These are phyloP conservation scores for Eristalis tenax DNA, from an alignment of 2,888 invertebrate species.

Conservation along the genomic window DNA sequence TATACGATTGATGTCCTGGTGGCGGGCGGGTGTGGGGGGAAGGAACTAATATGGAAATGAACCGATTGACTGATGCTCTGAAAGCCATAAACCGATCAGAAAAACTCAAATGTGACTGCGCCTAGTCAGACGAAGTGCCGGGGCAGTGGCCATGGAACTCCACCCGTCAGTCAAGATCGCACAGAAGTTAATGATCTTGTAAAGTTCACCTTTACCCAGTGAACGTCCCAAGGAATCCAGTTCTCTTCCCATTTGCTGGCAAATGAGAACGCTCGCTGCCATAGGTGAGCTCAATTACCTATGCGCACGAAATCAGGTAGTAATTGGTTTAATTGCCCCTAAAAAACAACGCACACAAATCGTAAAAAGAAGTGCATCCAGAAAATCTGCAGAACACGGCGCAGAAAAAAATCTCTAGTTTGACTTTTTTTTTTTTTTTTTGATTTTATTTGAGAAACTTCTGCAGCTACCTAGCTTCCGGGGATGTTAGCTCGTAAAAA, in stretches of 20 bases:
- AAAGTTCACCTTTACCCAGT: background rate
- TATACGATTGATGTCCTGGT: no score
- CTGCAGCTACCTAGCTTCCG: background rate
- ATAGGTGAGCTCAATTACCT: no score
- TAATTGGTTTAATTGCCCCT: background rate
- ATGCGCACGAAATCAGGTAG: background rate
- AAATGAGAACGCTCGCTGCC: background rate
- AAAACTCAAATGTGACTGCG: no score
- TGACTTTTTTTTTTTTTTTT: slow-evolving; percentile 1
- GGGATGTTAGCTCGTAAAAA: background rate
- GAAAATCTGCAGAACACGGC: background rate
- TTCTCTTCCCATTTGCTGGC: background rate
- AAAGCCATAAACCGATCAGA: no score
- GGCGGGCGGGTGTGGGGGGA: no score
- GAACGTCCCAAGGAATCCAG: background rate
- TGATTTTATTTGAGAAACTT: background rate
- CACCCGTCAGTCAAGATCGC: no score
- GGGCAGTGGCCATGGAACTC: no score
- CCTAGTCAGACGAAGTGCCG: no score
- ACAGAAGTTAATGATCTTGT: no score
- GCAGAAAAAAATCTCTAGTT: background rate
- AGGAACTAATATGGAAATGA: no score
- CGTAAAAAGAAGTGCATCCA: background rate
- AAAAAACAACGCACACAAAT: background rate
- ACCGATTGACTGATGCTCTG: no score